Evolutionary conservation across 2,113 vertebrate species (phyloP).

Genomic region (Cinclus mexicanus): DNA sequence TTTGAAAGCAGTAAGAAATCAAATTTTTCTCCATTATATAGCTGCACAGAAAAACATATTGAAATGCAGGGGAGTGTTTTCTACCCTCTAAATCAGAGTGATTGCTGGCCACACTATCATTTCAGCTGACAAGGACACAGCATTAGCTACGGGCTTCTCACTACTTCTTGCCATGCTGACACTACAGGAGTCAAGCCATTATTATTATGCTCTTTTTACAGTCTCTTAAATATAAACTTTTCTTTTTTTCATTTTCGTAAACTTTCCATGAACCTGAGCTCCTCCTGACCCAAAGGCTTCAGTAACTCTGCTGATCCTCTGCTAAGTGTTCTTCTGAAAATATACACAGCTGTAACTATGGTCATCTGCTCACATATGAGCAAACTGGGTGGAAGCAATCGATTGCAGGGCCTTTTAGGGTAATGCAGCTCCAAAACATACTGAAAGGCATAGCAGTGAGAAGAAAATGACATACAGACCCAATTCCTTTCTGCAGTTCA

Average conservation of each 20-base stretch:
- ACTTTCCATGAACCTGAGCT: conserved; percentile 27
- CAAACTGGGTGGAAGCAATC: neutral
- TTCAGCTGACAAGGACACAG: conserved; percentile 6
- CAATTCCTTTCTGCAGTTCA: conserved; percentile 14
- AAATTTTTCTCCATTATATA: neutral
- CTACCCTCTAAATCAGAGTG: conserved; percentile 1
- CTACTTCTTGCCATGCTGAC: neutral
- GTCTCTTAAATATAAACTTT: neutral
- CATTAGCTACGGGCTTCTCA: conserved; percentile 11
- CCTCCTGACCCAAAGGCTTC: neutral
- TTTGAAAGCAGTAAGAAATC: conserved; percentile 22
- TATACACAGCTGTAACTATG: neutral
- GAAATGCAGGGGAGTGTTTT: conserved; percentile 25
- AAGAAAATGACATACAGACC: conserved; percentile 16
- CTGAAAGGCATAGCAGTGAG: neutral
- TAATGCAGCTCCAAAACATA: neutral
- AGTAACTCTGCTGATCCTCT: neutral
- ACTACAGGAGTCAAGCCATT: neutral
- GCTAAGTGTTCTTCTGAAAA: neutral
- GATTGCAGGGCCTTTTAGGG: neutral
- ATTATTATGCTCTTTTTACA: neutral
- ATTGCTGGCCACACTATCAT: neutral
- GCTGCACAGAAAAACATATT: conserved; percentile 4
- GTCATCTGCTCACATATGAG: neutral
- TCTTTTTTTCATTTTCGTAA: neutral